Evolutionary conservation across 2,888 invertebrate species (phyloP).

Genomic region (Sthenelais limicola): DNA sequence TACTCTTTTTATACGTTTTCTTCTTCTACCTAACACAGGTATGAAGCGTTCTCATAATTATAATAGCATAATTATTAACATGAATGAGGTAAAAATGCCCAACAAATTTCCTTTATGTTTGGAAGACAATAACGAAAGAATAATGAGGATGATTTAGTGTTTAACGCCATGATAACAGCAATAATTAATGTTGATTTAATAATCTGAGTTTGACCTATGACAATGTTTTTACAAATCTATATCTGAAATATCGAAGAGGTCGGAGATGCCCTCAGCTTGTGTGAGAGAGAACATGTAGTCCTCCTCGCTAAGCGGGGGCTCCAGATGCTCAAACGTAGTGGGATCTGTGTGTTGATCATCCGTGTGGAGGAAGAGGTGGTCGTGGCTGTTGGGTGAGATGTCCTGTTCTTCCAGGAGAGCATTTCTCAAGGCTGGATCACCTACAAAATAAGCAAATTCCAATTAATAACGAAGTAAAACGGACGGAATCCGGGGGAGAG

Average conservation of each 20-base stretch:
- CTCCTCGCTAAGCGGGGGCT: conserved; percentile 74
- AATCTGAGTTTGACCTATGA: too few species aligned
- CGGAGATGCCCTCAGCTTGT: conserved; percentile 69
- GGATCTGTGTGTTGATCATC: conserved; percentile 77
- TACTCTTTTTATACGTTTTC: too few species aligned
- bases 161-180: too few species aligned
- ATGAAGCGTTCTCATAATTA: too few species aligned
- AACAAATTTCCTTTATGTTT: too few species aligned
- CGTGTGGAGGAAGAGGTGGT: conserved; percentile 81
- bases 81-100: too few species aligned
- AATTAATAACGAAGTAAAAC: too few species aligned
- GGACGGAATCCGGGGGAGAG: not conserved
- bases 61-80: too few species aligned
- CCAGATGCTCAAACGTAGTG: conserved; percentile 75
- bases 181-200: too few species aligned
- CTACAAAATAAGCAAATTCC: conserved; percentile 9
- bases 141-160: too few species aligned
- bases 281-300: conserved; percentile 71
- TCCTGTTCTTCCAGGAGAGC: conserved; percentile 85
- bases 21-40: too few species aligned
- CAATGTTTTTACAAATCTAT: conserved; percentile 24
- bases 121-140: too few species aligned
- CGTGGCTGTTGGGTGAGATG: conserved; percentile 82
- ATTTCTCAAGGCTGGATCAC: conserved; percentile 68
- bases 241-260: conserved; percentile 65